Percentiles rank a stretch among this genome's conserved stretches.
These are phyloP conservation scores for Sminthurides aquaticus DNA, from an alignment of 2,888 invertebrate species.

Conservation along the genomic window DNA sequence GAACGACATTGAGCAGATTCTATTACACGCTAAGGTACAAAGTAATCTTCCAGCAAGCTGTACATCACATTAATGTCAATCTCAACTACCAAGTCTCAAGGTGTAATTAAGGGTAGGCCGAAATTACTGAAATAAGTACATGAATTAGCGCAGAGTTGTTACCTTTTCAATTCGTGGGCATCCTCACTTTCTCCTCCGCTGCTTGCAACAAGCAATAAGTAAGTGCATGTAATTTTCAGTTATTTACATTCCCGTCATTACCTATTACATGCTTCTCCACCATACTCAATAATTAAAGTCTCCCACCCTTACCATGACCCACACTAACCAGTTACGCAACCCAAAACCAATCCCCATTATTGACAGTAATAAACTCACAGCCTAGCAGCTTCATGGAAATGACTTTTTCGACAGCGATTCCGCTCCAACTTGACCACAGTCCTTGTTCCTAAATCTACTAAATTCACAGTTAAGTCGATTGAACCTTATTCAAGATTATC, in stretches of 20 bases:
- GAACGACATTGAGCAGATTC: too few species aligned
- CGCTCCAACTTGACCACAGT: too few species aligned
- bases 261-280: neutral
- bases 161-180: neutral
- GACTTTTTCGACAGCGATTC: too few species aligned
- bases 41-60: neutral
- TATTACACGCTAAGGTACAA: neutral
- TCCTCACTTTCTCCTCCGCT: neutral
- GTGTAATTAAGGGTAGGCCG: too few species aligned
- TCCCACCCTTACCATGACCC: neutral
- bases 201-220: conserved; percentile 1
- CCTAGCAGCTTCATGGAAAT: too few species aligned
- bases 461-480: too few species aligned
- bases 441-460: too few species aligned
- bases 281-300: neutral
- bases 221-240: neutral
- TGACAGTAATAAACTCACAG: too few species aligned
- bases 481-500: too few species aligned
- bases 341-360: neutral
- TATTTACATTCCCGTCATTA: neutral
- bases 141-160: too few species aligned
- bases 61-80: neutral
- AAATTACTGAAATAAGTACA: too few species aligned
- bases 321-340: neutral
- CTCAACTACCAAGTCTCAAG: neutral